These are phyloP conservation scores for Psophia crepitans DNA, from an alignment of 2,113 vertebrate species.

Conservation along the genomic window DNA sequence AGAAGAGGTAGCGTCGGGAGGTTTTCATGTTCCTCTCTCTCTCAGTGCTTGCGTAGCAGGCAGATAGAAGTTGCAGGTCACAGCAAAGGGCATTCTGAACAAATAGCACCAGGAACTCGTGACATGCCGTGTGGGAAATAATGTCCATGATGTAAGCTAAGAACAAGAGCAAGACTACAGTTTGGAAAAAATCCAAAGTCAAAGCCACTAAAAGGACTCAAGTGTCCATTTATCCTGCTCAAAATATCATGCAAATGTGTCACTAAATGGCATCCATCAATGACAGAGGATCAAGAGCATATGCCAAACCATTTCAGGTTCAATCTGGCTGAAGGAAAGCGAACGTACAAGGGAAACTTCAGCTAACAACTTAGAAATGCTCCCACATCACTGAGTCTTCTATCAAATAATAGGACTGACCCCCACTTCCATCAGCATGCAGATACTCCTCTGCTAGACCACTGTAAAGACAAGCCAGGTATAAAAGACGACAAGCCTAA, in stretches of 20 bases:
- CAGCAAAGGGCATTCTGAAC: not conserved
- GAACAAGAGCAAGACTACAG: not conserved
- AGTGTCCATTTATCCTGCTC: not conserved
- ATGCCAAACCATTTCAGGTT: not conserved
- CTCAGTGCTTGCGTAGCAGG: not conserved
- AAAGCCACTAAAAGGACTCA: not conserved
- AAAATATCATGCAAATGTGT: constrained; percentile 12
- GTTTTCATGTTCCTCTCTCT: not conserved
- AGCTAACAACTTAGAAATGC: not conserved
- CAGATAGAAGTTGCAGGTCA: not conserved
- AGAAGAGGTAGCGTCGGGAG: not conserved
- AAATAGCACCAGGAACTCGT: not conserved
- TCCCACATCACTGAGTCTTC: not conserved
- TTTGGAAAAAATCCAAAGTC: not conserved
- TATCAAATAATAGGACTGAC: not conserved
- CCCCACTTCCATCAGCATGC: not conserved
- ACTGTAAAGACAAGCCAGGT: not conserved
- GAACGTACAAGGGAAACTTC: not conserved
- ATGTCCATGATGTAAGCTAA: not conserved
- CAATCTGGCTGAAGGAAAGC: not conserved
- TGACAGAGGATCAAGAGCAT: not conserved
- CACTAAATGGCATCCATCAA: not conserved
- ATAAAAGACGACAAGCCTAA: not conserved
- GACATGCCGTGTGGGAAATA: not conserved
- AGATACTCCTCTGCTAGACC: not conserved